Conservation (phyloP, 2,113 vertebrate genomes). For the Maccullochella peelii region DNA sequence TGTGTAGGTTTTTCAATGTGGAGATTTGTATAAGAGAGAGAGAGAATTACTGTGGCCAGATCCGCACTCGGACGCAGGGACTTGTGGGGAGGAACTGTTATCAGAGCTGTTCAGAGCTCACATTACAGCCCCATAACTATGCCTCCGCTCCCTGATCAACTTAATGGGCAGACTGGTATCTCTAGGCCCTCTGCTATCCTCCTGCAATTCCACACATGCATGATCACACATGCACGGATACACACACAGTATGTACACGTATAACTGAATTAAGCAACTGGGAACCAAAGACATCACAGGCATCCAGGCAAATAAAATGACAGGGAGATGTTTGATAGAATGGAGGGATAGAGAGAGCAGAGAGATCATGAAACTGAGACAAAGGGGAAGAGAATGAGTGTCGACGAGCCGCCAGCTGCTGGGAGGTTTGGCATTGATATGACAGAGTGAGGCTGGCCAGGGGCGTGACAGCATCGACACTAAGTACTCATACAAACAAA, state of each 20-base stretch:
- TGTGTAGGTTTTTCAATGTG: conserved; percentile 6
- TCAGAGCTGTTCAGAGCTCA: conserved; percentile 73
- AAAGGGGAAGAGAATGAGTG: neutral
- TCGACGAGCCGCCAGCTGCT: conserved; percentile 42
- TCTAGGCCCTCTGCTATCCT: conserved; percentile 58
- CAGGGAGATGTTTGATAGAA: conserved; percentile 19
- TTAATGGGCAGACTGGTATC: conserved; percentile 68
- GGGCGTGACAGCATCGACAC: conserved; percentile 33
- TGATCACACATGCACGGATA: conserved; percentile 16
- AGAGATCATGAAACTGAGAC: neutral
- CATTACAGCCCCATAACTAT: conserved; percentile 70
- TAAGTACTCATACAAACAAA: conserved; percentile 37
- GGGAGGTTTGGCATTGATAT: conserved; percentile 55
- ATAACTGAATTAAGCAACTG: conserved; percentile 56
- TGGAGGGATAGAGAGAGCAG: neutral
- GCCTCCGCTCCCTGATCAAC: conserved; percentile 67
- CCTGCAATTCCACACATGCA: conserved; percentile 23
- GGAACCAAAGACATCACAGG: conserved; percentile 45
- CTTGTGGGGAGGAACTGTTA: conserved; percentile 50
- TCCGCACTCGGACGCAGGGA: conserved; percentile 23
- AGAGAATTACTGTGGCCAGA: neutral
- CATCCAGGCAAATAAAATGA: conserved; percentile 12
- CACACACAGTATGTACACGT: conserved; percentile 24
- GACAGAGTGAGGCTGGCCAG: conserved; percentile 49
- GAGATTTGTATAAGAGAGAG: neutral